Conservation (phyloP, 2,797 vertebrate species). For the Phrynocephalus guinanensis region DNA sequence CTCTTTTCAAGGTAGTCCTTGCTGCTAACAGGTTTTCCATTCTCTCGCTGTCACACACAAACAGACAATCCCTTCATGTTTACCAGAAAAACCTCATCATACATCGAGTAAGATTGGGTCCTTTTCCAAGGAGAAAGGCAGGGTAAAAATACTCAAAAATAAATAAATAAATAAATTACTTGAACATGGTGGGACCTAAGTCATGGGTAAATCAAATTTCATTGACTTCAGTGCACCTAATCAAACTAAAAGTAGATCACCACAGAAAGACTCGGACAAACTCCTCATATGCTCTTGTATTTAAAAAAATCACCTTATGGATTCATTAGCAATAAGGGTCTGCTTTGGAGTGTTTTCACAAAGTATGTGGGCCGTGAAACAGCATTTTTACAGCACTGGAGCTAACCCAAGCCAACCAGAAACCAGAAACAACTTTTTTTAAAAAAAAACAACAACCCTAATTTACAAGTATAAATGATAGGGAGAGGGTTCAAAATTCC, state of each 20-base stretch:
- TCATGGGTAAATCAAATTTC: not conserved
- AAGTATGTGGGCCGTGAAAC: not conserved
- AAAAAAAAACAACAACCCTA: constrained; percentile 3
- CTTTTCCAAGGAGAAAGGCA: no score
- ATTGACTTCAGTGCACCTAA: not conserved
- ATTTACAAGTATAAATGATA: not conserved
- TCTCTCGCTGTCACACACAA: not conserved
- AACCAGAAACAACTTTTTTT: constrained; percentile 29
- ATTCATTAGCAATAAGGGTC: not conserved
- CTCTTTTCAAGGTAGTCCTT: not conserved
- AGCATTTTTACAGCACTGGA: not conserved
- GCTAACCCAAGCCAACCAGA: constrained; percentile 23
- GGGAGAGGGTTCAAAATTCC: not conserved
- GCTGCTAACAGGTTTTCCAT: not conserved
- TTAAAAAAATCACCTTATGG: not conserved
- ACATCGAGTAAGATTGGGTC: not conserved
- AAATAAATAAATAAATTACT: no score
- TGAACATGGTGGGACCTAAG: not conserved
- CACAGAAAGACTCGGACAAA: not conserved
- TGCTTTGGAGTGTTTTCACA: not conserved
- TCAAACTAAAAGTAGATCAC: not conserved
- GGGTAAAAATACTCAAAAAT: no score
- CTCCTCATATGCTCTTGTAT: not conserved
- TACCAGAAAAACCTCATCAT: not conserved
- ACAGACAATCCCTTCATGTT: not conserved